These are phyloP conservation scores for Danio tinwini DNA, from an alignment of 2,797 vertebrate genomes.

Conservation along the genomic window DNA sequence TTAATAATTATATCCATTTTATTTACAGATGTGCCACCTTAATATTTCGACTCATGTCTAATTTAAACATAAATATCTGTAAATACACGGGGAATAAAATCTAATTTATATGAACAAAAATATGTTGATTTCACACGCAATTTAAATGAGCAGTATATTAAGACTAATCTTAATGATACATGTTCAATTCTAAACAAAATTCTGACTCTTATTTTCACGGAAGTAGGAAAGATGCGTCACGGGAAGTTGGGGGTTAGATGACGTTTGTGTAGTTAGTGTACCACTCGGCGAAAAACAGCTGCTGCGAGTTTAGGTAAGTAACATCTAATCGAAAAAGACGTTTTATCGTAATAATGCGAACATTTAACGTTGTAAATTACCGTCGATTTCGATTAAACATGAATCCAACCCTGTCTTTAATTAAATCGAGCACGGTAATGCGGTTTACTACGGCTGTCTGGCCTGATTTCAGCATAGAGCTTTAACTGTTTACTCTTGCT, in stretches of 20 bases:
- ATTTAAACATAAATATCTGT: background rate
- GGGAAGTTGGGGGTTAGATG: slow-evolving; percentile 59
- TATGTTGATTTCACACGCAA: too few species aligned
- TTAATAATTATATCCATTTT: background rate
- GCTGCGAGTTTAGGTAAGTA: slow-evolving; percentile 49
- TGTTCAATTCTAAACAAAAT: background rate
- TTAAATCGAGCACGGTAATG: background rate
- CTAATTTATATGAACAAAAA: background rate
- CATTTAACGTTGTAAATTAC: background rate
- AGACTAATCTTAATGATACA: background rate
- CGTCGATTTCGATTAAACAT: background rate
- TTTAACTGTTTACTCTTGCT: background rate
- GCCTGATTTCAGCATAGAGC: slow-evolving; percentile 18
- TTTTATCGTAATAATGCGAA: background rate
- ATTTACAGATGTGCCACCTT: slow-evolving; percentile 20
- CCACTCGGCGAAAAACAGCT: slow-evolving; percentile 48
- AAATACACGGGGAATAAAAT: background rate
- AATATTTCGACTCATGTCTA: slow-evolving; percentile 7
- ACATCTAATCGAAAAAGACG: background rate
- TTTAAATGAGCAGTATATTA: background rate
- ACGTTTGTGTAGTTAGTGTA: slow-evolving; percentile 59
- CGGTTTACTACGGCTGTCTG: slow-evolving; percentile 12
- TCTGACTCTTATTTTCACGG: slow-evolving; percentile 54
- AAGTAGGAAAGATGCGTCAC: slow-evolving; percentile 52
- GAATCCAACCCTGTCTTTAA: background rate